Base-by-base conservation (phyloP, 2,113 vertebrate species). In the Falcunculus frontatus region DNA sequence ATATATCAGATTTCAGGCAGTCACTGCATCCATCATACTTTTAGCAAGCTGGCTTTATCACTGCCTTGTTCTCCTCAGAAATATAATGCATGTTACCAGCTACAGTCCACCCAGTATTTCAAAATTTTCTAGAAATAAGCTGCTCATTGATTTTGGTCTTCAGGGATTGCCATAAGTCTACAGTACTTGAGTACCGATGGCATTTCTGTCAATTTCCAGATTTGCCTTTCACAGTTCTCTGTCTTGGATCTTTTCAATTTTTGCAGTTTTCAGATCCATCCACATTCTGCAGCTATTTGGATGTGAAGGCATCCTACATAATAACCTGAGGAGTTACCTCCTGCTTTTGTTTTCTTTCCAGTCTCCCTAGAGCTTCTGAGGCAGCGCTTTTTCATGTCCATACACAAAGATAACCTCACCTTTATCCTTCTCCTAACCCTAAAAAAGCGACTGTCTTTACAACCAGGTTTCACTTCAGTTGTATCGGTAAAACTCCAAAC, bases 391-490 rank as follows among this genome's bases (percentile, higher is more conserved):
- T 69, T n/a, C 57, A 80, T 19, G 68, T 52, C 42, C 49, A 69
- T 50, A 73, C 63, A 73, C 42, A 93, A 81, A 87, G 55, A 53
- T 50, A 80, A 47, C 42, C 53, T 68, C 22, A 44, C 26, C 42
- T 69, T 82, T 75, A 80, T 82, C 37, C 33, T 41, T 68, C 55
- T 95, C 53, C 86, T 49, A 84, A 46, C 69, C 15, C n/a, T 82
- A 87, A 82, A 90, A 94, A 84, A 87, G 47, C 88, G 92, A 46
- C 23, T 69, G 75, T 33, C 53, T 77, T 90, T 91, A 90, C 90
- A 91, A 41, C 33, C 22, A 30, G 4, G 12, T 82, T 93, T 91
- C 79, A 76, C 70, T 96, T 62, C 39, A 72, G 37, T 41, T 63
- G 60, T 68, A 84, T 72, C 18, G 3, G 74, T 81, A 75, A 93